Evolutionary conservation across 2,113 vertebrate genomes (phyloP).

Genomic region (Notothenia rossii): DNA sequence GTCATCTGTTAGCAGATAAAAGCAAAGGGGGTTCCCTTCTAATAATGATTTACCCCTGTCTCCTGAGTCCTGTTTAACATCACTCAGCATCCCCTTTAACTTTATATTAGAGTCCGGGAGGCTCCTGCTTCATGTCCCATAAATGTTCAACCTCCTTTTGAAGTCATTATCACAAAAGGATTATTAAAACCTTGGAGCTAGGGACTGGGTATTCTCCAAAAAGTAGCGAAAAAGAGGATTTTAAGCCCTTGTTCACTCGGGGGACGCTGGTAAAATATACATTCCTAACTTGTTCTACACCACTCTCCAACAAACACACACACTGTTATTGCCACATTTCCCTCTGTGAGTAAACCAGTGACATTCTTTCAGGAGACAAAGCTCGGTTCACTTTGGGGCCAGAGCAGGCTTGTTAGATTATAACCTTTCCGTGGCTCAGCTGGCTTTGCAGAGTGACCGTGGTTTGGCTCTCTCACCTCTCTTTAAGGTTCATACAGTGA

Average conservation of each 20-base stretch:
- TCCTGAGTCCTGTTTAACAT: slow-evolving; percentile 52
- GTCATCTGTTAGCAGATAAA: slow-evolving; percentile 63
- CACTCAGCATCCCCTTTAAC: slow-evolving; percentile 34
- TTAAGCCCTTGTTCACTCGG: slow-evolving; percentile 12
- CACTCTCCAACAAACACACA: background rate
- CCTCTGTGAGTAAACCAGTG: slow-evolving; percentile 10
- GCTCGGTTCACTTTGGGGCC: slow-evolving; percentile 19
- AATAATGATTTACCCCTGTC: slow-evolving; percentile 50
- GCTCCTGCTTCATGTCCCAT: slow-evolving; percentile 38
- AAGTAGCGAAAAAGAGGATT: background rate
- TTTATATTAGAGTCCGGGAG: slow-evolving; percentile 2
- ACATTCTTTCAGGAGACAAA: background rate
- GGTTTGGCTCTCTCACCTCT: slow-evolving; percentile 57
- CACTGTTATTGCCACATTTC: slow-evolving; percentile 19
- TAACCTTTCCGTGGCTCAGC: slow-evolving; percentile 33
- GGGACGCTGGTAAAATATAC: slow-evolving; percentile 4
- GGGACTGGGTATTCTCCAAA: slow-evolving; percentile 27
- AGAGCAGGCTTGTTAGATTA: slow-evolving; percentile 27
- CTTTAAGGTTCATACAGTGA: slow-evolving; percentile 53
- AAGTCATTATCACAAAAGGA: slow-evolving; percentile 43
- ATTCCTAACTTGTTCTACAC: background rate
- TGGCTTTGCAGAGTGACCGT: slow-evolving; percentile 35
- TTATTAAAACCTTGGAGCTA: slow-evolving; percentile 11
- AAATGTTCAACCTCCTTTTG: slow-evolving; percentile 45
- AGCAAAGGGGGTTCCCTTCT: slow-evolving; percentile 42